phyloP scores from a whole-genome alignment of 2,888 invertebrate genomes.

The Hypolimnas misippus region DNA sequence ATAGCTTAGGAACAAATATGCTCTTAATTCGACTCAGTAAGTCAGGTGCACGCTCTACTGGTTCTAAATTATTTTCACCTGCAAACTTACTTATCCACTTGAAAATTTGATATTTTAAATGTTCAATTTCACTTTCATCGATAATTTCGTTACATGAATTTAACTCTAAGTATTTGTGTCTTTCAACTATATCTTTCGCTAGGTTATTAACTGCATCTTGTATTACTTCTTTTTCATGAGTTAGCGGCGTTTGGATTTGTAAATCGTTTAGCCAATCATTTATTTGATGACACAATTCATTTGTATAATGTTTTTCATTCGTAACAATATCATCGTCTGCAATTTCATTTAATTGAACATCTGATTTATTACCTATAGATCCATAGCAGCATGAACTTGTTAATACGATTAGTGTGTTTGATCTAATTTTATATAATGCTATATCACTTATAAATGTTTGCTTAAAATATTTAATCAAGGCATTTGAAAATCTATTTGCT shows the following conservation, averaged over 20 bases:
- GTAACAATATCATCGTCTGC: slow-evolving; percentile 37
- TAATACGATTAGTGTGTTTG: slow-evolving; percentile 52
- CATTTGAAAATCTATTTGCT: slow-evolving; percentile 50
- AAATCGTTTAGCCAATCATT: slow-evolving; percentile 60
- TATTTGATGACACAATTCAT: slow-evolving; percentile 55
- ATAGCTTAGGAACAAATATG: slow-evolving; percentile 53
- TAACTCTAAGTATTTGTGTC: slow-evolving; percentile 61
- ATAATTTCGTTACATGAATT: slow-evolving; percentile 48
- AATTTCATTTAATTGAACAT: slow-evolving; percentile 26
- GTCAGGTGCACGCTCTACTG: slow-evolving; percentile 53
- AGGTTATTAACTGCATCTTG: slow-evolving; percentile 57
- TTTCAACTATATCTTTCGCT: slow-evolving; percentile 65
- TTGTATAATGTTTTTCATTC: slow-evolving; percentile 31
- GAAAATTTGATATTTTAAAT: slow-evolving; percentile 68
- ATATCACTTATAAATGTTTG: slow-evolving; percentile 38
- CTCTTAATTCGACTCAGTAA: slow-evolving; percentile 58
- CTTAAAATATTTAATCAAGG: slow-evolving; percentile 45
- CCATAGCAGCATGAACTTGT: slow-evolving; percentile 41
- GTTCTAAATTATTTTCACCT: slow-evolving; percentile 53
- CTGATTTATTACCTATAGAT: neutral
- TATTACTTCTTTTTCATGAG: slow-evolving; percentile 48
- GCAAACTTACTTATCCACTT: slow-evolving; percentile 68
- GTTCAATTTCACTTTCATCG: slow-evolving; percentile 59
- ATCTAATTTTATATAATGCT: slow-evolving; percentile 17
- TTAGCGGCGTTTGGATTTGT: slow-evolving; percentile 47